Evolutionary conservation across 1,140 invertebrate species (phyloP).

Genomic region (Gryon sp.): DNA sequence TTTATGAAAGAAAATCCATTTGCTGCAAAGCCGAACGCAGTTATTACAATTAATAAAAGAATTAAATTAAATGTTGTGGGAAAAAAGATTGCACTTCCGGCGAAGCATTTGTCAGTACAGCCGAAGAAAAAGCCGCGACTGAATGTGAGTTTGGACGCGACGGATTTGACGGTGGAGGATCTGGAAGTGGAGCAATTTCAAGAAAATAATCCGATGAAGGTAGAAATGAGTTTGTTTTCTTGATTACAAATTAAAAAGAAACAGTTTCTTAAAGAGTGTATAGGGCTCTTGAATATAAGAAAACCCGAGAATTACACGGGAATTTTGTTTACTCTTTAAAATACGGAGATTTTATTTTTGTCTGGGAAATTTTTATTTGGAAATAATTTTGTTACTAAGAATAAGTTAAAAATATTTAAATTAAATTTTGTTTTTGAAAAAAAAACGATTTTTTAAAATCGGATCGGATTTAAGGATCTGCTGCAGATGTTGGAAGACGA

Average conservation of each 20-base stretch:
- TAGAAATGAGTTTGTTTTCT: no score
- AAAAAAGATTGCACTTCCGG: constrained; percentile 53
- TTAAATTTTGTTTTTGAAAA: no score
- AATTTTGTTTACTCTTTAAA: no score
- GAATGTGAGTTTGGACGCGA: constrained; percentile 63
- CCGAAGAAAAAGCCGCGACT: constrained; percentile 19
- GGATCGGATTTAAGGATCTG: constrained; percentile 67
- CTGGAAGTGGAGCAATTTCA: constrained; percentile 22
- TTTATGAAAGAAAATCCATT: neutral
- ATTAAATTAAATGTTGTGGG: constrained; percentile 67
- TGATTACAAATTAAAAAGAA: no score
- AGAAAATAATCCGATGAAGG: constrained; percentile 69
- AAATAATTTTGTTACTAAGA: no score
- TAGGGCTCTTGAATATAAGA: no score
- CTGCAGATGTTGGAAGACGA: constrained; percentile 74
- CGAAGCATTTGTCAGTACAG: constrained; percentile 42
- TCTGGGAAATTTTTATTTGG: no score
- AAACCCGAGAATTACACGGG: no score
- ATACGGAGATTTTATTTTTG: no score
- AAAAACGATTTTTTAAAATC: no score
- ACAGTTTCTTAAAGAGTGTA: no score
- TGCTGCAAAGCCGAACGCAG: constrained; percentile 41
- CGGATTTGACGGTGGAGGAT: constrained; percentile 69
- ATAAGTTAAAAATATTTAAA: no score
- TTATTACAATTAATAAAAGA: constrained; percentile 68